Conservation (phyloP, 2,888 invertebrate genomes). For the Rhopalosiphum nymphaeae region DNA sequence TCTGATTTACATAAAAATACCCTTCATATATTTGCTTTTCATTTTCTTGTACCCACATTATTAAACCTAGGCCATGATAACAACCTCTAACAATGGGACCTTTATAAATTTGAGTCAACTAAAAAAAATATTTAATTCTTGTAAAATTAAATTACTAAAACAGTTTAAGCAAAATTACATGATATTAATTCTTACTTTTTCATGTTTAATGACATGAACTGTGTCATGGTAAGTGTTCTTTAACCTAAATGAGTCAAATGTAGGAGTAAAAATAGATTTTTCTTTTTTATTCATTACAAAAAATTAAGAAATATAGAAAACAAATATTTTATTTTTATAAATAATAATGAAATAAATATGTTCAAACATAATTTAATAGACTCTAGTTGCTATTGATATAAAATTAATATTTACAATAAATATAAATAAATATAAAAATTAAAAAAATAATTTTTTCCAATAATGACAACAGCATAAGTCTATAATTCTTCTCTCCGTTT, state of each 20-base stretch:
- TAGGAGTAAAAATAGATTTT: slow-evolving; percentile 22
- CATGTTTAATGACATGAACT: slow-evolving; percentile 40
- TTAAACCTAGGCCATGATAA: slow-evolving; percentile 39
- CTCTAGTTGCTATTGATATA: slow-evolving; percentile 39
- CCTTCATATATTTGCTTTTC: slow-evolving; percentile 72
- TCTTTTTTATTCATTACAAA: background rate
- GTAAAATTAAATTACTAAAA: background rate
- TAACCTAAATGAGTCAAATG: background rate
- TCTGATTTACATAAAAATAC: slow-evolving; percentile 72
- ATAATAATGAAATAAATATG: slow-evolving; percentile 15
- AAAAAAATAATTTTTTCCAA: background rate
- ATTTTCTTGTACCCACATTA: slow-evolving; percentile 44
- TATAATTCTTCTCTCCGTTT: slow-evolving; percentile 78
- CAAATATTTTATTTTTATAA: background rate
- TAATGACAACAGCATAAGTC: slow-evolving; percentile 9
- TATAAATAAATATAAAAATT: slow-evolving; percentile 9
- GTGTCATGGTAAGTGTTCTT: background rate
- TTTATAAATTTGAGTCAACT: slow-evolving; percentile 57
- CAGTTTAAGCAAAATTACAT: background rate
- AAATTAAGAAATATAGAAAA: background rate
- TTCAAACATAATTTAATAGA: slow-evolving; percentile 29
- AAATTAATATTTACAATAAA: background rate
- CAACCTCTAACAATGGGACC: slow-evolving; percentile 44
- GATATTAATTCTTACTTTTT: slow-evolving; percentile 22
- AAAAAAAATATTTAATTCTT: slow-evolving; percentile 1